Conservation (phyloP, 2,113 vertebrate genomes). For the Sylvia atricapilla region DNA sequence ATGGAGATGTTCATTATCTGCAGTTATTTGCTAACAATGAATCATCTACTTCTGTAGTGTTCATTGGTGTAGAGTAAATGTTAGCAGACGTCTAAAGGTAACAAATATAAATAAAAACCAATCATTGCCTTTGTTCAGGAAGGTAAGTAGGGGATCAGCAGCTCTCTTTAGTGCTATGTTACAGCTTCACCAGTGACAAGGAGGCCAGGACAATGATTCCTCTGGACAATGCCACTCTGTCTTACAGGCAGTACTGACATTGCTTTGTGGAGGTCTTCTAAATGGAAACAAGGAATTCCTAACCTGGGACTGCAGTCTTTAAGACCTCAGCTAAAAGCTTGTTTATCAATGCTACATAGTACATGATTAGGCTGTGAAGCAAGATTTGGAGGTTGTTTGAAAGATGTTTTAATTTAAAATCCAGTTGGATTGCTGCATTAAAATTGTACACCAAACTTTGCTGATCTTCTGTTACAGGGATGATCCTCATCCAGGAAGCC, state of each 20-base stretch:
- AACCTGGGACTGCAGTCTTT: background rate
- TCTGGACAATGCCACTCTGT: background rate
- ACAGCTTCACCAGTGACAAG: background rate
- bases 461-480: constrained; percentile 68
- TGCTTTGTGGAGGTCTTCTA: background rate
- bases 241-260: too few species aligned
- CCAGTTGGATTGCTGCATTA: background rate
- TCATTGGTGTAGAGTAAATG: background rate
- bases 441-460: background rate
- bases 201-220: background rate
- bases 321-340: background rate
- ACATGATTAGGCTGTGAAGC: background rate
- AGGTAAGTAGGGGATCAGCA: background rate
- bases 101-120: background rate
- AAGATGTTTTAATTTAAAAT: background rate
- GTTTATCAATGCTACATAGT: background rate
- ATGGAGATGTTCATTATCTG: background rate
- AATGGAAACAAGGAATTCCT: background rate
- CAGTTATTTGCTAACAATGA: background rate
- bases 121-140: background rate
- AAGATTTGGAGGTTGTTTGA: background rate
- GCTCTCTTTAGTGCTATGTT: background rate
- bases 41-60: background rate
- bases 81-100: background rate
- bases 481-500: constrained; percentile 66